These are phyloP conservation scores for Sebastiscus tertius DNA, from an alignment of 2,797 vertebrate genomes.

Conservation along the genomic window DNA sequence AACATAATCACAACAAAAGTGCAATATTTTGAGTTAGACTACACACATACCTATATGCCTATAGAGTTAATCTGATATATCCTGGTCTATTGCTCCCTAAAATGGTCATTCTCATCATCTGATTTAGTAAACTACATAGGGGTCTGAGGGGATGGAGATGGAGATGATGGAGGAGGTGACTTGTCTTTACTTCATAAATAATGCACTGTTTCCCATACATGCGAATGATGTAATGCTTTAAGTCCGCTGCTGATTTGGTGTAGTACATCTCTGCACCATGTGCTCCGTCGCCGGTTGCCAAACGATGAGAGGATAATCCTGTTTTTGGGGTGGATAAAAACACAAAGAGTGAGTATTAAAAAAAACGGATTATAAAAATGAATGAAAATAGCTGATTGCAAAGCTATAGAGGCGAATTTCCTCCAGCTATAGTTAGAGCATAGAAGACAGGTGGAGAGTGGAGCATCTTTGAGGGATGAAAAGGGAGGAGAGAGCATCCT, in stretches of 20 bases:
- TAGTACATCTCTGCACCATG: conserved; percentile 76
- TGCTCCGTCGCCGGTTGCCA: conserved; percentile 75
- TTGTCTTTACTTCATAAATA: conserved; percentile 54
- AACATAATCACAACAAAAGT: background rate
- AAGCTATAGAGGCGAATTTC: background rate
- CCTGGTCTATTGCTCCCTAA: background rate
- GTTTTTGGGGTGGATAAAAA: conserved; percentile 39
- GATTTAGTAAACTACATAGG: background rate
- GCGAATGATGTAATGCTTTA: conserved; percentile 77
- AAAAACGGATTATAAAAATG: background rate
- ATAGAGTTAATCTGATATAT: background rate
- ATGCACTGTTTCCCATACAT: conserved; percentile 53
- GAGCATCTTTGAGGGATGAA: conserved; percentile 16
- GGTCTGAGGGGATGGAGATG: background rate
- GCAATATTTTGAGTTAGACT: background rate
- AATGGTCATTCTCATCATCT: background rate
- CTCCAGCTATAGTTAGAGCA: background rate
- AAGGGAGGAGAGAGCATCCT: conserved; percentile 63
- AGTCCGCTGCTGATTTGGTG: conserved; percentile 61
- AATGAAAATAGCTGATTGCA: background rate
- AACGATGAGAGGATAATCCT: conserved; percentile 78
- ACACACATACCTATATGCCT: background rate
- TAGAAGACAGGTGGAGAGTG: conserved; percentile 38
- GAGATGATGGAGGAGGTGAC: background rate
- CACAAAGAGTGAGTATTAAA: conserved; percentile 66